phyloP scores from a whole-genome alignment of 2,797 vertebrate species.

The Hydrocynus forskahlii region DNA sequence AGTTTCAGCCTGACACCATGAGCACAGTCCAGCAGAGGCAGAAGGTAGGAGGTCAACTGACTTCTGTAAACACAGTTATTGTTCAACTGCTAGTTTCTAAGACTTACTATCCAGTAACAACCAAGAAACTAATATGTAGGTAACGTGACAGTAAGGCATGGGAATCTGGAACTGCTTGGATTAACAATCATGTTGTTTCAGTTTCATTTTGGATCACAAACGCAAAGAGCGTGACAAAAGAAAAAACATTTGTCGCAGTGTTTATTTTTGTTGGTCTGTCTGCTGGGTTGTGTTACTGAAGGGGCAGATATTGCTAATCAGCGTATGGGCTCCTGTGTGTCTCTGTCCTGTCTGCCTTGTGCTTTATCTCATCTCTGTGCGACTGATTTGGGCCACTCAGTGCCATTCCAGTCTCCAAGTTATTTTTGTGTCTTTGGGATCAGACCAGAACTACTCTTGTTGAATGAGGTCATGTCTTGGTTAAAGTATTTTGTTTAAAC shows the following conservation, averaged over 20 bases:
- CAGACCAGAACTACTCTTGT: background rate
- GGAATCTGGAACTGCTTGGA: background rate
- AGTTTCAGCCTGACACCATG: slow-evolving; percentile 95
- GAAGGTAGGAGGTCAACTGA: slow-evolving; percentile 81
- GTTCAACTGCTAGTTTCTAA: background rate
- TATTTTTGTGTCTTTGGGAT: slow-evolving; percentile 17
- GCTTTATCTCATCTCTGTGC: slow-evolving; percentile 30
- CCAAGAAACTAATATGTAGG: background rate
- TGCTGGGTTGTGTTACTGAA: slow-evolving; percentile 19
- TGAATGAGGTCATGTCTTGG: slow-evolving; percentile 4
- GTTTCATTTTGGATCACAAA: background rate
- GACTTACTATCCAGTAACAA: background rate
- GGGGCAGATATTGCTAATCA: slow-evolving; percentile 46
- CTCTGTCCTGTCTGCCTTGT: slow-evolving; percentile 29
- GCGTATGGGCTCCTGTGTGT: slow-evolving; percentile 40
- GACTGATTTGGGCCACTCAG: slow-evolving; percentile 14
- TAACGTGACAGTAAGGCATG: background rate
- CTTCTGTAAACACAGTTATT: background rate
- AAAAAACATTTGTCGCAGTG: background rate
- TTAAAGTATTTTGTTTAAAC: slow-evolving; percentile 5
- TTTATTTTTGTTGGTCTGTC: slow-evolving; percentile 10
- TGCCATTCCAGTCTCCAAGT: slow-evolving; percentile 15
- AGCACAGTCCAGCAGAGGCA: slow-evolving; percentile 91
- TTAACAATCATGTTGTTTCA: background rate
- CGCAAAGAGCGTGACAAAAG: background rate